phyloP scores from a whole-genome alignment of 2,888 invertebrate genomes.

The Harpalus rufipes region DNA sequence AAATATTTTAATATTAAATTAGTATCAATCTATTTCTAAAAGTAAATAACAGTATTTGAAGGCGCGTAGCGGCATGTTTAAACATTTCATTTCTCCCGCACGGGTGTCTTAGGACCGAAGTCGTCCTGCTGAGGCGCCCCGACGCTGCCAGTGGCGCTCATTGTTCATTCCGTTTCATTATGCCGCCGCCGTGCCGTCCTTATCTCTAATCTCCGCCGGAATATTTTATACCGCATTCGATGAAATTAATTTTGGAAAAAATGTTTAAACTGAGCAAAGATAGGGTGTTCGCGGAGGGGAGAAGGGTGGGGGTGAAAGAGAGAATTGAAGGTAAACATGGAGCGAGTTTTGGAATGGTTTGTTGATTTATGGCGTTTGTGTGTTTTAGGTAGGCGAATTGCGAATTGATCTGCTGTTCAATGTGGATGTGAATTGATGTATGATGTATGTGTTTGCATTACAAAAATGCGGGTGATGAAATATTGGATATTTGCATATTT shows the following conservation, averaged over 20 bases:
- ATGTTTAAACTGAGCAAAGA: constrained; percentile 52
- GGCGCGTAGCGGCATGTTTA: too few relatives aligned
- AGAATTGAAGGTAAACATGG: constrained; percentile 54
- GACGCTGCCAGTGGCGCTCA: constrained; percentile 2
- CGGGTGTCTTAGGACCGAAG: too few relatives aligned
- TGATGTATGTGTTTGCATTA: constrained; percentile 16
- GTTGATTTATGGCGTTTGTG: constrained; percentile 52
- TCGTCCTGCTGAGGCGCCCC: too few relatives aligned
- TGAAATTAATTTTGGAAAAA: constrained; percentile 62
- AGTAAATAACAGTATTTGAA: too few relatives aligned
- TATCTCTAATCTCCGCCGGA: constrained; percentile 53
- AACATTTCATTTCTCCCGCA: too few relatives aligned
- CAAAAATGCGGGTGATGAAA: constrained; percentile 41
- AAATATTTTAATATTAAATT: too few relatives aligned
- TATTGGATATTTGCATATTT: constrained; percentile 37
- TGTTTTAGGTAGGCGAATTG: constrained; percentile 42
- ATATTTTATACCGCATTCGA: constrained; percentile 57
- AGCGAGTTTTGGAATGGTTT: constrained; percentile 37
- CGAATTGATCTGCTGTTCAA: constrained; percentile 43
- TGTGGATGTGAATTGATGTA: constrained; percentile 34
- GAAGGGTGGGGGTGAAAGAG: constrained; percentile 18
- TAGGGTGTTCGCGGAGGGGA: constrained; percentile 8
- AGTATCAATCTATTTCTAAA: too few relatives aligned
- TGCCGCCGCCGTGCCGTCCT: constrained; percentile 19
- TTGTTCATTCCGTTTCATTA: constrained; percentile 60